Conservation (phyloP, 23 tunicate genomes). For the Ciona savignyi region DNA sequence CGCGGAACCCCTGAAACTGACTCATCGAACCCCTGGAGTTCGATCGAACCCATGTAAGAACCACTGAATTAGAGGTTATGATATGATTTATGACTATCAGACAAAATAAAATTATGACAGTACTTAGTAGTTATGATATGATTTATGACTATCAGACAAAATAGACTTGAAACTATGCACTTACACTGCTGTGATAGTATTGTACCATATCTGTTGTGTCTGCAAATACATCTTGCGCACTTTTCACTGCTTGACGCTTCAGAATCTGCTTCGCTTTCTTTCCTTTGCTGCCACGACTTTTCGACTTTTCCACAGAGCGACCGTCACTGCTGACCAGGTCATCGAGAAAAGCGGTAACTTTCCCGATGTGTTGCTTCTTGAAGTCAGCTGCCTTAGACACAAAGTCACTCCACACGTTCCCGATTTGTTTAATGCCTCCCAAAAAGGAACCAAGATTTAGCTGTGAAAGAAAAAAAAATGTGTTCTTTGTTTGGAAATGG, state of each 20-base stretch:
- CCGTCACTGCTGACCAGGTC: neutral
- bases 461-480: slow-evolving; percentile 8
- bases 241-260: neutral
- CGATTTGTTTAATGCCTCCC: slow-evolving; percentile 25
- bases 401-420: slow-evolving; percentile 18
- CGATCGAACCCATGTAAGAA: slow-evolving; percentile 9
- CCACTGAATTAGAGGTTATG: no score
- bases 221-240: slow-evolving; percentile 17
- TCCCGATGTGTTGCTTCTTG: slow-evolving; percentile 7
- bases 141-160: no score
- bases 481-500: no score
- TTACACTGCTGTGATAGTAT: slow-evolving; percentile 30
- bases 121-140: no score
- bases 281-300: neutral
- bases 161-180: neutral
- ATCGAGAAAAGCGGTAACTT: slow-evolving; percentile 12
- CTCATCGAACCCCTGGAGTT: slow-evolving; percentile 11
- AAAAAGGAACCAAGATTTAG: slow-evolving; percentile 10
- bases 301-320: neutral
- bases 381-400: neutral
- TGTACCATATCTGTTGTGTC: slow-evolving; percentile 35
- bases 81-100: no score
- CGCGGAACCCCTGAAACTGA: no score
- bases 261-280: neutral
- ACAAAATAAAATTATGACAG: no score